Evolutionary conservation across 2,888 invertebrate genomes (phyloP).

Genomic region (Stramonita haemastoma): DNA sequence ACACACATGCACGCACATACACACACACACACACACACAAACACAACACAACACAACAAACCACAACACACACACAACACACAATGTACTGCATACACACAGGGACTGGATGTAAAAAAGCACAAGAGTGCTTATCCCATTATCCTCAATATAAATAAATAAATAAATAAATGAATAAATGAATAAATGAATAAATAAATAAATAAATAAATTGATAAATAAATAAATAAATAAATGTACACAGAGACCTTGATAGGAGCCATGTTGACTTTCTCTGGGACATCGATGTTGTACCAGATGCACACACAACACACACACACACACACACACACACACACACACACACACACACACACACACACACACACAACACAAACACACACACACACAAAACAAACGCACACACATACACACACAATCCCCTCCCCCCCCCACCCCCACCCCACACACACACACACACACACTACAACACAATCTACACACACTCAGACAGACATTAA

Average conservation of each 20-base stretch:
- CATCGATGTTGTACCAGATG: neutral
- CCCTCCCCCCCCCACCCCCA: neutral
- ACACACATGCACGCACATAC: neutral
- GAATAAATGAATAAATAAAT: no score
- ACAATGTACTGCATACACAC: slow-evolving; percentile 11
- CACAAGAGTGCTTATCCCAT: no score
- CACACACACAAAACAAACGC: neutral
- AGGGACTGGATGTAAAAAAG: no score
- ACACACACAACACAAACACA: neutral
- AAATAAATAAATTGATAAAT: no score
- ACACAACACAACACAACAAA: neutral
- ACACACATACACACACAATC: neutral
- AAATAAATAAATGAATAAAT: no score
- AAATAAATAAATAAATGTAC: no score
- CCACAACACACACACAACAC: no score
- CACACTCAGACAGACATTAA: slow-evolving; percentile 81
- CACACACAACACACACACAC: neutral
- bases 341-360: slow-evolving; percentile 6
- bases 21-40: neutral
- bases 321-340: neutral
- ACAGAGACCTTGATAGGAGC: slow-evolving; percentile 82
- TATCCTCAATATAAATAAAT: no score
- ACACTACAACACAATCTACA: neutral
- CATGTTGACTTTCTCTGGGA: slow-evolving; percentile 81
- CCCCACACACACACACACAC: neutral